A percentile compares a stretch with the other conserved stretches of the same genome.
phyloP scores from a whole-genome alignment of 92 coral and sea anemone species.

The Scolanthus callimorphus region DNA sequence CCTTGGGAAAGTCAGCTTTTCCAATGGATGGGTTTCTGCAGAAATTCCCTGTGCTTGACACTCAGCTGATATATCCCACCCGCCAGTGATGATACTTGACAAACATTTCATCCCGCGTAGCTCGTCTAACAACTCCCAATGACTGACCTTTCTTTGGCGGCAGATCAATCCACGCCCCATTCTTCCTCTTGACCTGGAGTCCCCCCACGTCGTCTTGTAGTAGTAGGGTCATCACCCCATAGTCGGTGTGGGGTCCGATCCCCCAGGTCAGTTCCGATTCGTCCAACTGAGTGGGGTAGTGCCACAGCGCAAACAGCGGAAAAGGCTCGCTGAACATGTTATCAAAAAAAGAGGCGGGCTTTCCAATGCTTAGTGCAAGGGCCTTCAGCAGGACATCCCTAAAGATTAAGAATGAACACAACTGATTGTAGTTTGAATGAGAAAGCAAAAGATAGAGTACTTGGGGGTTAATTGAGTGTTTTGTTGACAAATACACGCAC shows the following conservation, averaged over 20 bases:
- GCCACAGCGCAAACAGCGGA: conserved; percentile 70
- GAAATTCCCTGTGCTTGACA: too few relatives aligned
- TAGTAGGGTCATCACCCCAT: conserved; percentile 68
- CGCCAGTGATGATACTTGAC: too few relatives aligned
- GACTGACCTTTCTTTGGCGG: conserved; percentile 63
- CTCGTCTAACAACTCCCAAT: too few relatives aligned
- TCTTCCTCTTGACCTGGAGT: conserved; percentile 55
- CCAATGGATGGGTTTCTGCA: too few relatives aligned
- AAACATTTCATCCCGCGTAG: too few relatives aligned
- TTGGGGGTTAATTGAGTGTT: too few relatives aligned
- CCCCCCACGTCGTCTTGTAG: conserved; percentile 87
- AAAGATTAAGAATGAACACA: neutral
- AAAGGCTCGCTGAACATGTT: conserved; percentile 29
- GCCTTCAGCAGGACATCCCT: conserved; percentile 47
- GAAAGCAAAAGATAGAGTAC: too few relatives aligned
- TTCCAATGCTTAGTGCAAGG: conserved; percentile 35
- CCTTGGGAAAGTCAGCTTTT: too few relatives aligned
- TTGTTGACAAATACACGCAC: too few relatives aligned
- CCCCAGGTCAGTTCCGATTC: conserved; percentile 60
- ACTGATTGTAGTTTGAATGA: too few relatives aligned
- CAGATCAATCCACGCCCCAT: conserved; percentile 66
- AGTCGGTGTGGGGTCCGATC: conserved; percentile 83
- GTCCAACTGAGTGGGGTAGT: conserved; percentile 63
- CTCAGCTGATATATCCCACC: too few relatives aligned
- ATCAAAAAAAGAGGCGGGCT: conserved; percentile 26